These are phyloP conservation scores for Sitodiplosis mosellana DNA, from an alignment of 1,140 invertebrate species.

Conservation along the genomic window DNA sequence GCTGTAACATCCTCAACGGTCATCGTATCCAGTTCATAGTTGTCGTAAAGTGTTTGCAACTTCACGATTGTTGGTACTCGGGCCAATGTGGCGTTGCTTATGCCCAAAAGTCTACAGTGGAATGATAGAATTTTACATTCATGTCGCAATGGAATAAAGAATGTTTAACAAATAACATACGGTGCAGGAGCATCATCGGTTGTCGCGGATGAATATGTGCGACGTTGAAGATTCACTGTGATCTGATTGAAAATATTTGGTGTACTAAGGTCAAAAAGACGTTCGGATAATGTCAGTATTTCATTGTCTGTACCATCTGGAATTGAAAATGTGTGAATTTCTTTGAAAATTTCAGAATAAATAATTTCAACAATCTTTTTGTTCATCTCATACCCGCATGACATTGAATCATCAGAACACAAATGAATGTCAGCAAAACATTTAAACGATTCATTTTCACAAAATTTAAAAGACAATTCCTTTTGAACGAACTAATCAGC, in stretches of 20 bases:
- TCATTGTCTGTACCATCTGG: slow-evolving; percentile 24
- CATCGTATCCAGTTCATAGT: slow-evolving; percentile 52
- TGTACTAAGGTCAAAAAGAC: slow-evolving; percentile 44
- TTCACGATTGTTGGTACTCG: slow-evolving; percentile 45
- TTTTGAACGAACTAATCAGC: too few species aligned
- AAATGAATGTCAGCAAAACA: too few species aligned
- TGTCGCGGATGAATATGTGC: slow-evolving; percentile 40
- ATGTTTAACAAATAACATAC: slow-evolving; percentile 34
- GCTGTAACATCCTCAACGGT: slow-evolving; percentile 60
- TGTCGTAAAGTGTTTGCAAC: slow-evolving; percentile 47
- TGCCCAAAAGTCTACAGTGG: slow-evolving; percentile 36
- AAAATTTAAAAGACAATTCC: too few species aligned
- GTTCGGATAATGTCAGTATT: slow-evolving; percentile 39
- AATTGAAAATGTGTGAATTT: too few species aligned
- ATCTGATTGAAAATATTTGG: slow-evolving; percentile 48
- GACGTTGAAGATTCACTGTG: slow-evolving; percentile 49
- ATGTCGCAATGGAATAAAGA: background rate
- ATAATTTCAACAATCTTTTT: too few species aligned
- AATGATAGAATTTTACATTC: slow-evolving; percentile 3
- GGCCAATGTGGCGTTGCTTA: slow-evolving; percentile 32
- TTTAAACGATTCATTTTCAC: too few species aligned
- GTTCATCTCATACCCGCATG: too few species aligned
- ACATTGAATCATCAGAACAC: too few species aligned
- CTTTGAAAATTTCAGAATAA: too few species aligned
- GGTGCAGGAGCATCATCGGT: slow-evolving; percentile 51